Evolutionary conservation across 2,797 vertebrate genomes (phyloP), one percentile per base, ranked within the genome.

Genomic region (Cuculus canorus): DNA sequence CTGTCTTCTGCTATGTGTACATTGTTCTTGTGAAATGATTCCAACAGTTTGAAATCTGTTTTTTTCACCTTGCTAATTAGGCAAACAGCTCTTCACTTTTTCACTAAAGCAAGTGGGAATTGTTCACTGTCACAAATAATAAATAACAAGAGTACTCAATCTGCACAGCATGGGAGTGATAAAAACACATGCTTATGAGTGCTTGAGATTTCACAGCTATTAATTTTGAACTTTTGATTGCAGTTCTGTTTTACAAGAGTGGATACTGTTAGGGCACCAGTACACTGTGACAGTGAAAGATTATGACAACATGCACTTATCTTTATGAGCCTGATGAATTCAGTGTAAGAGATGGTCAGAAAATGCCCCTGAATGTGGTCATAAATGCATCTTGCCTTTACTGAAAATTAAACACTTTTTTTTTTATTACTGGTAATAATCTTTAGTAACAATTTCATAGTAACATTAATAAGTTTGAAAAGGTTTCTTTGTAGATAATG

Each of bases 61-160:
- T 88, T 52, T 88, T 88, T 77, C 88, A 79, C 91, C 88, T 96
- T 95, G 82, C 93, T 61, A 56, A 95, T 95, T 97, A 97, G 54
- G 96, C 93, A 97, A 97, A 97, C 95, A 97, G 96, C 95, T 96
- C 97, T 97, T 98, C 94, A 90, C 95, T 97, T 95, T 95, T 96
- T 96, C 84, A 87, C 39, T 68, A 69, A 94, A 81, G 92, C 97
- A 97, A 97, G 45, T 92, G 97, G 98, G 97, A 98, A 98, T 97
- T 97, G 95, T 97, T 98, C 96, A 92, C 88, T 96, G 96, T 98
- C 96, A 95, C 94, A 94, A 96, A 88, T 94, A 98, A 96, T 93
- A 97, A 97, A 97, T 96, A 96, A 63, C 83, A 96, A 96, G 97
- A 90, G 75, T 71, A 90, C 32, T 65, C 6, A 12, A 75, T 71